Percentiles rank a stretch among this genome's conserved stretches.
Evolutionary conservation across 1,140 invertebrate genomes (phyloP).

Genomic region (Anadara kagoshimensis): DNA sequence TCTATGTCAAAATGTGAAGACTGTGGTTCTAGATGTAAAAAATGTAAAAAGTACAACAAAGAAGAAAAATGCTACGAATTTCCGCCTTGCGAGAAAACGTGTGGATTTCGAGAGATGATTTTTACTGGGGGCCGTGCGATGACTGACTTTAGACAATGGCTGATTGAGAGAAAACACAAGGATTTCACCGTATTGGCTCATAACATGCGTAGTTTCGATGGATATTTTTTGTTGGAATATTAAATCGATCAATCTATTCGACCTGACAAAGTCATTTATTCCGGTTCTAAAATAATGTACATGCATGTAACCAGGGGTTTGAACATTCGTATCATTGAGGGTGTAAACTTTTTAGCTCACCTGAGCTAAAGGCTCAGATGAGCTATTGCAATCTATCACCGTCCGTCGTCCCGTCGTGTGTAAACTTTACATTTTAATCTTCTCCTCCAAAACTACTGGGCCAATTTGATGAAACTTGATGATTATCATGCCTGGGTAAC

Average conservation of each 20-base stretch:
- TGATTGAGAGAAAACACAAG: constrained; percentile 18
- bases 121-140: constrained; percentile 15
- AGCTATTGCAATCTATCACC: too few relatives aligned
- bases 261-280: constrained; percentile 30
- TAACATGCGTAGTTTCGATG: constrained; percentile 36
- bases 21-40: constrained; percentile 9
- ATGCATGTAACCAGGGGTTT: constrained; percentile 6
- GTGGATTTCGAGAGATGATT: constrained; percentile 24
- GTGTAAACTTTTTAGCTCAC: constrained; percentile 30
- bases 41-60: background rate
- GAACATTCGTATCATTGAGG: constrained; percentile 20
- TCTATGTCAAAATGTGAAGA: background rate
- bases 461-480: too few relatives aligned
- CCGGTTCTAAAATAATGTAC: constrained; percentile 20
- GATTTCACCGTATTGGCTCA: constrained; percentile 25
- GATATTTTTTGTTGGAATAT: constrained; percentile 28
- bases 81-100: constrained; percentile 12
- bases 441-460: too few relatives aligned
- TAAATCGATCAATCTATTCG: constrained; percentile 22
- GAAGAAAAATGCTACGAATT: background rate
- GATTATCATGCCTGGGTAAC: too few relatives aligned
- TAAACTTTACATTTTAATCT: too few relatives aligned
- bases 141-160: constrained; percentile 29
- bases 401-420: too few relatives aligned
- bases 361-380: too few relatives aligned